Percentiles rank a stretch among this genome's conserved stretches.
Evolutionary conservation across 2,888 invertebrate genomes (phyloP).

Genomic region (Macaria liturata): DNA sequence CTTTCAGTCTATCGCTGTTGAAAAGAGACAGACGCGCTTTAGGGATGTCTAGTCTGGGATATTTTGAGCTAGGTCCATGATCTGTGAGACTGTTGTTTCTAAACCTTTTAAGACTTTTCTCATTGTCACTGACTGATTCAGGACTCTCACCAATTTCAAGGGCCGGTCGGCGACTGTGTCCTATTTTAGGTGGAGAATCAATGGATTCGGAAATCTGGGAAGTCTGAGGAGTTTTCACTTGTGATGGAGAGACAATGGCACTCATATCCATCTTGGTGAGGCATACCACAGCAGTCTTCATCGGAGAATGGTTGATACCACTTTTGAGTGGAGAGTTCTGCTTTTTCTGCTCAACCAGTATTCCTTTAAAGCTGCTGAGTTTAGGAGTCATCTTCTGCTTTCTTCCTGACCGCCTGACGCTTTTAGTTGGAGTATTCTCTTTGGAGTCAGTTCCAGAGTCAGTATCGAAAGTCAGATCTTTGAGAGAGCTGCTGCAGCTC

Average conservation of each 20-base stretch:
- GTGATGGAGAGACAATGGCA: constrained; percentile 62
- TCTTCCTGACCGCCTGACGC: constrained; percentile 52
- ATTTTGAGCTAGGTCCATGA: constrained; percentile 59
- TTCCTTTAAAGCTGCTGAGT: constrained; percentile 68
- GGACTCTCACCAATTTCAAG: constrained; percentile 72
- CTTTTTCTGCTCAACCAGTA: constrained; percentile 67
- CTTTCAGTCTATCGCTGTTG: constrained; percentile 69
- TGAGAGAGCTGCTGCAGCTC: constrained; percentile 77
- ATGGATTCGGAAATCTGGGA: constrained; percentile 58
- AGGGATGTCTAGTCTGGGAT: constrained; percentile 63
- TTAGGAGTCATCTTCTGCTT: constrained; percentile 62
- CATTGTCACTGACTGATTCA: constrained; percentile 63
- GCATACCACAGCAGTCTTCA: constrained; percentile 58
- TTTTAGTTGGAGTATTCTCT: constrained; percentile 73
- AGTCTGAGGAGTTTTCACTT: constrained; percentile 73
- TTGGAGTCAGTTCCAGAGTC: constrained; percentile 75
- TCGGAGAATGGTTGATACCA: constrained; percentile 42
- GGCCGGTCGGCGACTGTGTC: constrained; percentile 60
- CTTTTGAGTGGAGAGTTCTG: constrained; percentile 42
- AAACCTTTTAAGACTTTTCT: constrained; percentile 67
- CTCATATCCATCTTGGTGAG: constrained; percentile 69
- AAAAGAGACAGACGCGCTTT: constrained; percentile 75
- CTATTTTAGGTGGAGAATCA: constrained; percentile 70
- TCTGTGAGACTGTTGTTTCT: constrained; percentile 65
- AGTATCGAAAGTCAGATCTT: constrained; percentile 76